Percentiles rank a stretch among this genome's conserved stretches.
Evolutionary conservation across 2,113 vertebrate species (phyloP).

Genomic region (Varanus salvator): DNA sequence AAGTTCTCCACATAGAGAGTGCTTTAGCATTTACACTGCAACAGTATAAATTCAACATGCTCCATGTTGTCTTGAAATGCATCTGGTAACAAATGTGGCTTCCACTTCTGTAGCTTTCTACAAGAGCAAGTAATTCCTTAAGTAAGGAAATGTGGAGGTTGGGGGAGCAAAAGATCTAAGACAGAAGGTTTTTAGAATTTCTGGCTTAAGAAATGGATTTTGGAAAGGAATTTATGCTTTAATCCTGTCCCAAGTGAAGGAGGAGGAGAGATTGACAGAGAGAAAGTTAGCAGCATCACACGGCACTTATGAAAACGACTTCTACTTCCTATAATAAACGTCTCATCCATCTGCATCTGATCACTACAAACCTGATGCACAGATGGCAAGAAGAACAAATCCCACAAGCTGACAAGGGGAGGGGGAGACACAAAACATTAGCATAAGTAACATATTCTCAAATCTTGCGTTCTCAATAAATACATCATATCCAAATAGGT

Average conservation of each 20-base stretch:
- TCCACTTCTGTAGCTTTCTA: background rate
- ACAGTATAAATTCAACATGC: too few species aligned
- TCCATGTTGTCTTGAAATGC: too few species aligned
- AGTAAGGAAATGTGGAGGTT: background rate
- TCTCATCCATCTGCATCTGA: background rate
- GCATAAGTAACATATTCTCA: background rate
- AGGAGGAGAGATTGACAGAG: background rate
- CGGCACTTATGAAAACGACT: background rate
- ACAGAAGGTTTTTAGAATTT: background rate
- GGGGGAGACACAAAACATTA: background rate
- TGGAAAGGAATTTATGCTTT: background rate
- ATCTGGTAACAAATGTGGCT: too few species aligned
- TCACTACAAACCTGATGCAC: background rate
- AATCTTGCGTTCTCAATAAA: background rate
- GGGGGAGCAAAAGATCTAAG: background rate
- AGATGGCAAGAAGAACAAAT: fast-evolving
- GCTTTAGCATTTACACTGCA: too few species aligned
- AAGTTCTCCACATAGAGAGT: background rate
- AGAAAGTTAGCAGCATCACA: background rate
- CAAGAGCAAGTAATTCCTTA: background rate
- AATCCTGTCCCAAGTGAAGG: background rate
- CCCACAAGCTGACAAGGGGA: background rate
- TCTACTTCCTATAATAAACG: background rate
- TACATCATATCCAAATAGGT: background rate
- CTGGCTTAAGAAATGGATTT: background rate